phyloP scores from a whole-genome alignment of 2,113 vertebrate species.

The Odocoileus virginianus region DNA sequence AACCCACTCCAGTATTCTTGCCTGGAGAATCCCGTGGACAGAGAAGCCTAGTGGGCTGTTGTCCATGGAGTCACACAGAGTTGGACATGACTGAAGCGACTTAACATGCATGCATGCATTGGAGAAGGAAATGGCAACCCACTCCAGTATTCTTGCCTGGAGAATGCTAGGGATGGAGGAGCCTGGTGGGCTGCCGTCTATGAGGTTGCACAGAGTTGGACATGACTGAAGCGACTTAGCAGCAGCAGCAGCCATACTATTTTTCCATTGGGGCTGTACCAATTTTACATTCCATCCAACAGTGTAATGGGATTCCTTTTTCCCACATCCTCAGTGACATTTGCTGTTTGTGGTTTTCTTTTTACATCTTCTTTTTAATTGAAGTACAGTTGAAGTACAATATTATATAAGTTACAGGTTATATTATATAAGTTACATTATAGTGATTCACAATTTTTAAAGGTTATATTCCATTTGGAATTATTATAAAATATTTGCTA shows the following conservation, averaged over 20 bases:
- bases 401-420: background rate
- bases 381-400: background rate
- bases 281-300: background rate
- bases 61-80: background rate
- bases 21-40: background rate
- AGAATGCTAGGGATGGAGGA: background rate
- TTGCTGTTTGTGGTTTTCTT: background rate
- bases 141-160: background rate
- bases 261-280: background rate
- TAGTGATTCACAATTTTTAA: background rate
- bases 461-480: background rate
- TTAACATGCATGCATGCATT: background rate
- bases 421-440: background rate
- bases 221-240: rapidly evolving
- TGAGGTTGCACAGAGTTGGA: background rate
- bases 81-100: background rate
- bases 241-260: background rate
- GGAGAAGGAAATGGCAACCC: background rate
- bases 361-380: background rate
- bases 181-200: background rate
- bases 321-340: background rate
- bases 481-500: background rate
- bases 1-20: background rate
- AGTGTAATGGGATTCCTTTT: background rate
- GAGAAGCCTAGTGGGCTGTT: background rate